Percentiles rank a stretch among this genome's conserved stretches.
Conservation (phyloP, 2,888 invertebrate species). For the Dicyrtoma fusca region DNA sequence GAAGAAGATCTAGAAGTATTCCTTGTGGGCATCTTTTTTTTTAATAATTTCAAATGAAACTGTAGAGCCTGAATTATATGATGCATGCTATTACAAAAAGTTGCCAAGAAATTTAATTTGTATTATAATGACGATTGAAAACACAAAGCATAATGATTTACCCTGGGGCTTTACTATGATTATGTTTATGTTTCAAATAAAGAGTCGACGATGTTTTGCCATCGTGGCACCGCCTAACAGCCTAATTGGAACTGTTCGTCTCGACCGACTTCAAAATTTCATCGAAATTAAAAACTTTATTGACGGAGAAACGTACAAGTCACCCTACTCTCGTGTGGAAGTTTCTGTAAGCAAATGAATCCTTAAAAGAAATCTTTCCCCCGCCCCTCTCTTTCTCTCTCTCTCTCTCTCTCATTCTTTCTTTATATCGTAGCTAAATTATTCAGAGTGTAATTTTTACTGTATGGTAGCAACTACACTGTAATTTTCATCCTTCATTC, state of each 20-base stretch:
- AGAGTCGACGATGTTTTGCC: constrained; percentile 30
- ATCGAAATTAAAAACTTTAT: constrained; percentile 38
- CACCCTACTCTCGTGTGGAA: constrained; percentile 32
- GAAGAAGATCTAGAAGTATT: too few species aligned
- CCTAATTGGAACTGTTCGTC: constrained; percentile 32
- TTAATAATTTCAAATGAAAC: too few species aligned
- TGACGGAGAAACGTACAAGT: constrained; percentile 35
- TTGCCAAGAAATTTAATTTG: neutral
- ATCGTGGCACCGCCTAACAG: constrained; percentile 36
- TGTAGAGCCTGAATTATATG: too few species aligned
- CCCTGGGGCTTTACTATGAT: neutral
- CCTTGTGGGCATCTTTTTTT: too few species aligned
- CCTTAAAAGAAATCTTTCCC: neutral
- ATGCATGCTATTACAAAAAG: neutral
- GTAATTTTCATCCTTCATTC: too few species aligned
- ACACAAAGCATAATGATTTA: neutral
- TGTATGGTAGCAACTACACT: too few species aligned
- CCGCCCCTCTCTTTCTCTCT: neutral
- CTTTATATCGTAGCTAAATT: too few species aligned
- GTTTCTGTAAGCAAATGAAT: constrained; percentile 29
- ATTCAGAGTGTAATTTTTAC: too few species aligned
- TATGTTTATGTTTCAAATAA: constrained; percentile 4
- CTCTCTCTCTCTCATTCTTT: too few species aligned
- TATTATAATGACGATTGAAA: neutral
- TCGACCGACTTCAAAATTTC: constrained; percentile 35